phyloP scores from a whole-genome alignment of 1,140 invertebrate species.

The Aleiodes sp. region DNA sequence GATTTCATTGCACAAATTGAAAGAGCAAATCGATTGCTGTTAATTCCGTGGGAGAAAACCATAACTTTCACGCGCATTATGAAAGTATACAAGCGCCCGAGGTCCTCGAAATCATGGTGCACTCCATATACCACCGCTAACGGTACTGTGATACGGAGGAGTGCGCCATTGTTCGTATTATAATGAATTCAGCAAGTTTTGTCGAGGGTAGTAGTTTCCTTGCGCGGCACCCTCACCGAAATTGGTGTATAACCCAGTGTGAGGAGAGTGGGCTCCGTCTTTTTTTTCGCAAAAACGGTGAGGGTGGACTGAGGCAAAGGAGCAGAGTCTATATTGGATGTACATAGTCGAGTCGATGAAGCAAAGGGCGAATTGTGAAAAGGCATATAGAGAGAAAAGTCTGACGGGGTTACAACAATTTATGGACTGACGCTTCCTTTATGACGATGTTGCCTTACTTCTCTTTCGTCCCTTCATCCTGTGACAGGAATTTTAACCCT shows the following conservation, averaged over 20 bases:
- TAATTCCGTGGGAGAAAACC: not conserved
- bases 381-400: constrained; percentile 11
- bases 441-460: constrained; percentile 49
- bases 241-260: constrained; percentile 54
- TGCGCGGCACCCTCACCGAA: constrained; percentile 55
- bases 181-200: constrained; percentile 65
- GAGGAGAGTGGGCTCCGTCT: constrained; percentile 18
- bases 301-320: not conserved
- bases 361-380: constrained; percentile 17
- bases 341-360: constrained; percentile 17
- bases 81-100: no score
- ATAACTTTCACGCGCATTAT: not conserved
- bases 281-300: not conserved
- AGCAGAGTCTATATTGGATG: not conserved
- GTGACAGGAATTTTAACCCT: constrained; percentile 60
- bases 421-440: constrained; percentile 64
- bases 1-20: not conserved
- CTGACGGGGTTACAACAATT: constrained; percentile 50
- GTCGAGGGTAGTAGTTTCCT: constrained; percentile 64
- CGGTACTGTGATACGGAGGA: not conserved
- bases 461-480: constrained; percentile 16
- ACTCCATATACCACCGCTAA: no score
- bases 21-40: not conserved
- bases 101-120: no score
- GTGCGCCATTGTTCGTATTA: constrained; percentile 57